phyloP scores from a whole-genome alignment of 2,113 vertebrate genomes.

The Erythrolamprus reginae region DNA sequence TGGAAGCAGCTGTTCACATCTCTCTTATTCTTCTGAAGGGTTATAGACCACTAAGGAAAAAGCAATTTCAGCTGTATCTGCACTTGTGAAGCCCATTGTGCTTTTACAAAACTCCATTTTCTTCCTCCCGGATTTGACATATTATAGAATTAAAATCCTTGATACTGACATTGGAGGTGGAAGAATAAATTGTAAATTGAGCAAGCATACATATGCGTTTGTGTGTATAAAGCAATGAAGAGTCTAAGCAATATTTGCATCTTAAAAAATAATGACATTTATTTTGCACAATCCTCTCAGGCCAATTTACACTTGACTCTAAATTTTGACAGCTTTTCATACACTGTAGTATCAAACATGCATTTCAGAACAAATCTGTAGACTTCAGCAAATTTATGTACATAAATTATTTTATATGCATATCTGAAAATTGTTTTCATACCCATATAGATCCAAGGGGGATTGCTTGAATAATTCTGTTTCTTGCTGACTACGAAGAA shows the following conservation, averaged over 20 bases:
- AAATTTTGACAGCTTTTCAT: neutral
- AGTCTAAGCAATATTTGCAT: neutral
- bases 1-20: neutral
- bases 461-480: neutral
- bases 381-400: neutral
- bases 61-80: neutral
- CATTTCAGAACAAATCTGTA: neutral
- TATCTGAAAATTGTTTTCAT: neutral
- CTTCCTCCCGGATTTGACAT: neutral
- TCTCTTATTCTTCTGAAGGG: neutral
- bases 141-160: neutral
- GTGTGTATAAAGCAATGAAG: neutral
- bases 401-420: neutral
- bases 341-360: neutral
- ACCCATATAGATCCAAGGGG: neutral
- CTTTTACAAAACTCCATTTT: neutral
- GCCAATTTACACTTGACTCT: neutral
- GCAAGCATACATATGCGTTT: no score
- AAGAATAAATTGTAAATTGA: neutral
- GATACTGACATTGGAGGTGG: neutral
- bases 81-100: neutral
- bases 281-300: neutral
- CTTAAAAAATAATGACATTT: neutral
- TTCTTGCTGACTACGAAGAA: neutral
- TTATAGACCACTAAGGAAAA: no score